Conservation (phyloP, 2,888 invertebrate species). For the Peribatodes rhomboidaria region DNA sequence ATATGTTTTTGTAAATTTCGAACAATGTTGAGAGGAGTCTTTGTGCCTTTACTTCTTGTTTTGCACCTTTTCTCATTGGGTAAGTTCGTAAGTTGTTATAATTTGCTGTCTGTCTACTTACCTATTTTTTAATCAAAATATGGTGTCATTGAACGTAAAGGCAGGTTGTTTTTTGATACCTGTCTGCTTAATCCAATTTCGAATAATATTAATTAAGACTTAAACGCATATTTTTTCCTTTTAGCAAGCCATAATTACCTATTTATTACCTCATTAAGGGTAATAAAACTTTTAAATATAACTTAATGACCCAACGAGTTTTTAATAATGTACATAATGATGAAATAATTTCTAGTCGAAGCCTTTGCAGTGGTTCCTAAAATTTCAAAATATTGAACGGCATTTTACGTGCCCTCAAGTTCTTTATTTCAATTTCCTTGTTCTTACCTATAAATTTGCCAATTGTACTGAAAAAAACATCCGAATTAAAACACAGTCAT, state of each 20-base stretch:
- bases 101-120: neutral
- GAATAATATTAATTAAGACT: neutral
- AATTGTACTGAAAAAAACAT: no score
- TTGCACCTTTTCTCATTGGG: constrained; percentile 69
- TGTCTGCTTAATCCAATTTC: constrained; percentile 7
- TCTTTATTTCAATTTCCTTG: no score
- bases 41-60: constrained; percentile 70
- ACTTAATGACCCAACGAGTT: neutral
- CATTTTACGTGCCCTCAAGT: no score
- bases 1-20: constrained; percentile 66
- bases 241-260: neutral
- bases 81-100: constrained; percentile 72
- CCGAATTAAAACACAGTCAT: no score
- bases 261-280: neutral
- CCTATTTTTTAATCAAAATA: constrained; percentile 9
- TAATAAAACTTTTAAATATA: neutral
- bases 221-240: neutral
- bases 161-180: neutral
- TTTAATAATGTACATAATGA: neutral
- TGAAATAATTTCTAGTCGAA: neutral
- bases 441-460: no score
- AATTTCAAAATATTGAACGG: no score
- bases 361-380: no score
- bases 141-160: constrained; percentile 8
- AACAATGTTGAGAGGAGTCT: constrained; percentile 80